Base-by-base conservation (phyloP, 2,888 invertebrate genomes). In the Aporophyla nigra region DNA sequence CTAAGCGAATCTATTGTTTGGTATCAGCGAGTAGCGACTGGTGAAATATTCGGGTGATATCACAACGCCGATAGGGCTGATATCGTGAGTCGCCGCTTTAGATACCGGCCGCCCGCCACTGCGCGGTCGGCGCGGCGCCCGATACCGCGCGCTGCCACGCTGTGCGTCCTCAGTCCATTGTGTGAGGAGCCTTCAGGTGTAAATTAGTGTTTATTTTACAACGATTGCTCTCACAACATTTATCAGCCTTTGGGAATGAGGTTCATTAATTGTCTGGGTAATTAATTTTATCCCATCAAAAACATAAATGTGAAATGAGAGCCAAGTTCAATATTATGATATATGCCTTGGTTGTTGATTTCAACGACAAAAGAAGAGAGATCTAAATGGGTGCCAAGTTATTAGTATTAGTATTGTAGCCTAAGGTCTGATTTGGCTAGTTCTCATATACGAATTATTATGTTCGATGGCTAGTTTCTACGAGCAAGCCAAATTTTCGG, bases 81-180 rank as follows among this genome's bases (percentile, higher is more conserved):
- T 78, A 68, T 16, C 61, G 58, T 62, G 51, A 66, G 71, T 75
- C 71, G 49, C 24, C 71, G 71, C 75, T 75, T 81, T 73, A 82
- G 82, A 75, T 78, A 62, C 53, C 61, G 43, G 33, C 46, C 19
- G 46, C 16, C 14, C 53, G 70, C 61, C 61, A 53, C 53, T 51
- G 9, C 27, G 27, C 40, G 53, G 70, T 61, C n/a, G n/a, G n/a
- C n/a, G n/a, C n/a, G 43, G 40, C n/a, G n/a, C 5, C 24, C 33
- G 67, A 65, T 59, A n/a, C 40, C 71, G 33, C 61, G 40, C 43
- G 56, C 74, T 59, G 58, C 43, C 24, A 51, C 33, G 19, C 24
- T 54, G 19, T 43, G 24, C 61, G 27, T 21, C 1, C 21, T 21
- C 24, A 19, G 21, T 16, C 65, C 53, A 71, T 59, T 66, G 76